A percentile compares a stretch with the other conserved stretches of the same genome.
Conservation (phyloP, 92 coral and sea anemone species). For the Heteractis magnifica region DNA sequence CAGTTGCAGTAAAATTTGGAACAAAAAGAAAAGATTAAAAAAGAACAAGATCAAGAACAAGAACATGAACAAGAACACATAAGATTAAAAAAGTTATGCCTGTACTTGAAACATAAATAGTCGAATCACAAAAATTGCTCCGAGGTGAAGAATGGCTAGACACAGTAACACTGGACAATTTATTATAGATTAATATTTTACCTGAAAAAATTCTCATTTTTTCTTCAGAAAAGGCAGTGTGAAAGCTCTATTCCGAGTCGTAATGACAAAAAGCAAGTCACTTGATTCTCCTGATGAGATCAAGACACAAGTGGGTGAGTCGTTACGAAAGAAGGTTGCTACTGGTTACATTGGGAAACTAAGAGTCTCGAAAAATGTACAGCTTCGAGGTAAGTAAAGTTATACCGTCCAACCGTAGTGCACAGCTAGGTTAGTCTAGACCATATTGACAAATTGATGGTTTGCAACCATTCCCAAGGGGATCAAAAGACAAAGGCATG, state of each 20-base stretch:
- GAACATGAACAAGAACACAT: neutral
- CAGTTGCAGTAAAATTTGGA: neutral
- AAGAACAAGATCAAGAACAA: too few relatives aligned
- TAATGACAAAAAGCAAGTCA: constrained; percentile 59
- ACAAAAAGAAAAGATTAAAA: neutral
- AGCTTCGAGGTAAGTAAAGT: constrained; percentile 48
- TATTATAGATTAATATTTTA: neutral
- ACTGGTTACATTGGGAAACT: constrained; percentile 67
- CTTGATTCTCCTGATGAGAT: constrained; percentile 40
- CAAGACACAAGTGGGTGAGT: constrained; percentile 60
- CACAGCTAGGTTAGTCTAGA: neutral
- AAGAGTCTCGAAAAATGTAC: constrained; percentile 47
- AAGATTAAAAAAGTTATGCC: too few relatives aligned
- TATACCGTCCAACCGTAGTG: neutral
- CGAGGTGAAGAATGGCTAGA: too few relatives aligned
- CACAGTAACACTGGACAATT: neutral
- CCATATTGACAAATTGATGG: too few relatives aligned
- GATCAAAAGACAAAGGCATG: too few relatives aligned
- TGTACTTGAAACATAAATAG: too few relatives aligned
- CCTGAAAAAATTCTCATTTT: neutral
- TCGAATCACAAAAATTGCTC: too few relatives aligned
- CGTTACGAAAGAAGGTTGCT: constrained; percentile 46
- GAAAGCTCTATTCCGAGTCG: constrained; percentile 72
- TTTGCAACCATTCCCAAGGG: too few relatives aligned
- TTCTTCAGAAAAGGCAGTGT: constrained; percentile 78